Percentiles rank a stretch among this genome's conserved stretches.
Conservation (phyloP, 2,113 vertebrate genomes). For the Nannospalax galili region DNA sequence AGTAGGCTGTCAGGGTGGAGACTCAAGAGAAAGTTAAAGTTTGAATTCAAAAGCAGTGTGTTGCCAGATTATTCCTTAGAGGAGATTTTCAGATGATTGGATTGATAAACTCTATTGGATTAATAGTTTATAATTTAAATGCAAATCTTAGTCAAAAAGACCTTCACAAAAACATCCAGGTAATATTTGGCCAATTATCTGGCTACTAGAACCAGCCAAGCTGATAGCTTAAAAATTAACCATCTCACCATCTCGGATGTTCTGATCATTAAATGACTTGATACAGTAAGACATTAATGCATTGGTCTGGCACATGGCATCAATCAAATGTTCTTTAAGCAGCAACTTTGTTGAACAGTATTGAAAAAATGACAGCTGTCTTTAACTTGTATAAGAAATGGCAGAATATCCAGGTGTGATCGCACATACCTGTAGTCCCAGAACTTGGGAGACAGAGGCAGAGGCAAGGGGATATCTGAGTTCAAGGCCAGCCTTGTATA, state of each 20-base stretch:
- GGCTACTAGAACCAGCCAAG: background rate
- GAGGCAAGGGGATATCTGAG: too few species aligned
- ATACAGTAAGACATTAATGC: background rate
- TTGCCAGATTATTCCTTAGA: background rate
- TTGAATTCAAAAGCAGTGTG: background rate
- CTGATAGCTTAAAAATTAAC: background rate
- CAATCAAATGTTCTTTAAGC: background rate
- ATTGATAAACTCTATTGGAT: background rate
- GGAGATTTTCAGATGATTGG: background rate
- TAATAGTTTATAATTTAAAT: slow-evolving; percentile 10
- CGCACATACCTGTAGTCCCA: too few species aligned
- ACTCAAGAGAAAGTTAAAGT: background rate
- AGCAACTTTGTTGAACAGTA: background rate
- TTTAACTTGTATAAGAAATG: background rate
- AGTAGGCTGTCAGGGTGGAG: background rate
- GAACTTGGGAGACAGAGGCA: too few species aligned
- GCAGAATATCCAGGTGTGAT: too few species aligned
- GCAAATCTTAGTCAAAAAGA: background rate
- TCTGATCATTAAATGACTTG: background rate
- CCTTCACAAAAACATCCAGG: background rate
- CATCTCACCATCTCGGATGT: background rate
- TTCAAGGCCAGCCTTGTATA: too few species aligned
- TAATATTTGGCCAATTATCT: background rate
- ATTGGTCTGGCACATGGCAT: background rate
- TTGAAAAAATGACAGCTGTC: background rate